A percentile compares a stretch with the other conserved stretches of the same genome.
Conservation (phyloP, 2,113 vertebrate genomes). For the Myotis davidii region DNA sequence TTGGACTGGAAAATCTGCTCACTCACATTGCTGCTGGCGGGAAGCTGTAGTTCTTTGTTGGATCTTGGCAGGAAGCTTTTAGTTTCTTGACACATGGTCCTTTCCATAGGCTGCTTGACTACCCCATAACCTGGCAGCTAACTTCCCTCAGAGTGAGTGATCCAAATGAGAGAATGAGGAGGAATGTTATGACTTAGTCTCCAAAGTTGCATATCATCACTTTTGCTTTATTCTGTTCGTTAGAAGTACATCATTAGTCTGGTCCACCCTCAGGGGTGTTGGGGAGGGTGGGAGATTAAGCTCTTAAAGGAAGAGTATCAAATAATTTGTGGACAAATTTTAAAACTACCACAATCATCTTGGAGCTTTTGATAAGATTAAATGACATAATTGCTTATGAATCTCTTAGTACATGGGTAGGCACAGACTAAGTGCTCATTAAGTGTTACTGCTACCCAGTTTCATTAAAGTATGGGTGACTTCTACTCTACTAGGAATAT, state of each 20-base stretch:
- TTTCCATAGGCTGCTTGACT: background rate
- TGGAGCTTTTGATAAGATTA: background rate
- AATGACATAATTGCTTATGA: background rate
- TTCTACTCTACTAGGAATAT: background rate
- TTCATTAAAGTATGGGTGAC: background rate
- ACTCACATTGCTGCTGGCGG: background rate
- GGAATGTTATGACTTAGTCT: background rate
- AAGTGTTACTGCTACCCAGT: background rate
- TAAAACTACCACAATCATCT: background rate
- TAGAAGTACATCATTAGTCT: background rate
- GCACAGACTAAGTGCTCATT: background rate
- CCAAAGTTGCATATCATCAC: background rate
- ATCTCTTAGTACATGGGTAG: background rate
- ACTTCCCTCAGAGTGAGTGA: background rate
- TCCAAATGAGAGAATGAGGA: background rate
- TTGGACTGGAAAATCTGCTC: background rate
- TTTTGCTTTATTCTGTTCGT: background rate
- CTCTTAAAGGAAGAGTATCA: background rate
- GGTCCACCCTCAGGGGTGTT: background rate
- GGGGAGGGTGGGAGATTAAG: background rate
- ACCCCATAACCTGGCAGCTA: background rate
- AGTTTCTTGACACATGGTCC: background rate
- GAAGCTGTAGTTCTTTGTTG: background rate
- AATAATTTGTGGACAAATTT: background rate
- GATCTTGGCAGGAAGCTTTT: background rate